Percentiles rank a stretch among this genome's conserved stretches.
These are phyloP conservation scores for Drosophila santomea DNA, from an alignment of 1,140 invertebrate genomes.

Conservation along the genomic window DNA sequence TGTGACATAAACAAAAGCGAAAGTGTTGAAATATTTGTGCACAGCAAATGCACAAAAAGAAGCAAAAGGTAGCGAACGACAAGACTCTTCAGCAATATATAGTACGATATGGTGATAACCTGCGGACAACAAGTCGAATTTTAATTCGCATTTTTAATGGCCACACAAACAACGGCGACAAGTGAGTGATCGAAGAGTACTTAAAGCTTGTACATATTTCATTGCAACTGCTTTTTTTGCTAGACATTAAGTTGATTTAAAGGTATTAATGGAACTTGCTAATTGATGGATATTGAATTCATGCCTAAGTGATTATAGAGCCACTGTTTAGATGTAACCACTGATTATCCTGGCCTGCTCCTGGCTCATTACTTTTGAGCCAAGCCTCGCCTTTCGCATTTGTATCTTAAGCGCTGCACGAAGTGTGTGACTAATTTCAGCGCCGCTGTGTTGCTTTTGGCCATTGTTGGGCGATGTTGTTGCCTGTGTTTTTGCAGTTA, in stretches of 20 bases:
- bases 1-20: constrained; percentile 78
- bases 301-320: too few species aligned
- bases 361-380: not conserved
- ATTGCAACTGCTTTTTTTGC: not conserved
- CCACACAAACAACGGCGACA: constrained; percentile 5
- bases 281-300: too few species aligned
- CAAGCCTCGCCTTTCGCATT: constrained; percentile 13
- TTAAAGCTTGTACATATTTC: not conserved
- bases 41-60: constrained; percentile 59
- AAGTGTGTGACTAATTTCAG: constrained; percentile 73
- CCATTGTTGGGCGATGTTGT: constrained; percentile 28
- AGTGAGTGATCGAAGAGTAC: constrained; percentile 27
- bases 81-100: constrained; percentile 56
- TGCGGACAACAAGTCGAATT: constrained; percentile 49
- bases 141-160: constrained; percentile 74
- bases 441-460: constrained; percentile 23
- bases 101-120: constrained; percentile 30
- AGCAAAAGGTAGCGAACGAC: constrained; percentile 17
- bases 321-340: too few species aligned
- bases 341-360: too few species aligned
- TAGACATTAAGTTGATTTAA: not conserved
- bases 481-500: constrained; percentile 12
- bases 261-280: too few species aligned
- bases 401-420: constrained; percentile 66
- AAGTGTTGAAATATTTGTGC: constrained; percentile 83